Evolutionary conservation across 2,888 invertebrate genomes (phyloP), one percentile per base, ranked within the genome.

Genomic region (Bedellia somnulentella): DNA sequence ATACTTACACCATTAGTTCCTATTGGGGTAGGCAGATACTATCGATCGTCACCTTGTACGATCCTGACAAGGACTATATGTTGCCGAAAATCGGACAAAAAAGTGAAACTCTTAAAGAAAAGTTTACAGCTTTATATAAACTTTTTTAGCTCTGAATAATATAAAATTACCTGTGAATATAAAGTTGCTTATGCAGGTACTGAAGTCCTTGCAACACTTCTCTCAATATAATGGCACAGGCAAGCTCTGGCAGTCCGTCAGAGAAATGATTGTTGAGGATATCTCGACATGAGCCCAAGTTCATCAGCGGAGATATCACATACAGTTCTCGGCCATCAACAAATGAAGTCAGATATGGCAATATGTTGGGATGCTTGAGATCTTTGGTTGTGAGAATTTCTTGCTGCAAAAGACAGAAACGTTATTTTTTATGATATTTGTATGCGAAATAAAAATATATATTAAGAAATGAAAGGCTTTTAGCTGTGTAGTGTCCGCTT

Each of bases 171-270:
- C 89, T 86, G 60, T 94, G 94, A 44, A 95, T 87, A 55, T 85
- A 87, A 31, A 89, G 86, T 52, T 86, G 86, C 38, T 81, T 80
- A 56, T 95, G 94, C 36, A 95, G 78, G 60, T 95, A 95, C 45
- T 87, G 83, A 25, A 95, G 64, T 0, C 88, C 95, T 29, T 79
- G 76, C 23, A 94, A 66, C 3, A 90, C 80, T 62, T 93, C 93
- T 43, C 82, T 78, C 31, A 93, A 58, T 42, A 95, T 86, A 31
- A 87, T 78, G 6, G 89, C 84, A 43, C 92, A 86, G 5, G 90
- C 86, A 27, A 84, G 66, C 60, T 95, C 94, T 0, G 91, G 86
- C 32, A 95, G 70, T 3, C 94, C 93, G 64, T 73, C 67, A 5
- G 61, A 79, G 56, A 90, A 94, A 63, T 88, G 86, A 40, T 83